Base-by-base conservation (phyloP, 2,113 vertebrate species). In the Psittacula cyanocephala region DNA sequence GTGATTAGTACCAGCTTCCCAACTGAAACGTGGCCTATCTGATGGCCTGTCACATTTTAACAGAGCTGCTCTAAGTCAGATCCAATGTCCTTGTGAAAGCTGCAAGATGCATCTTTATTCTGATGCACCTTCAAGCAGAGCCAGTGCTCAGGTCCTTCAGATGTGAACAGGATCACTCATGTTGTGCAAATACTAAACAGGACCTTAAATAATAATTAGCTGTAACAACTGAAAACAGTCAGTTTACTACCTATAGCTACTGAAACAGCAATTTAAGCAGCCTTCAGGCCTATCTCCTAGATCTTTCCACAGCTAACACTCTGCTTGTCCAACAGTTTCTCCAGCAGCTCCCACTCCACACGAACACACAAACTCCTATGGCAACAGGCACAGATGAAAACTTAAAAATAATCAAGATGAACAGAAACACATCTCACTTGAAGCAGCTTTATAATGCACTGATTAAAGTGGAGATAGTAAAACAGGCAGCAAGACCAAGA, bases 331-430 rank as follows among this genome's bases (percentile, higher is more conserved):
- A 76, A 70, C 53, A 85, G 37, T 29, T 88, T n/a, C 80, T 69
- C 72, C 39, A 86, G 91, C 82, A 94, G 88, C 85, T 96, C 89
- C 52, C 70, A 49, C 57, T 84, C 71, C 50, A n/a, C 39, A 93
- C 0, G 1, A 81, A 91, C 87, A 93, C 81, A 88, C 44, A 91
- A 46, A 93, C 60, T 86, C 88, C 94, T 93, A 90, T 9, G 65
- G 86, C 90, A 91, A 96, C 88, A 96, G 90, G 93, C 95, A 95
- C 82, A 93, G 80, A 94, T 86, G 92, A 90, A 93, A 96, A 91
- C 46, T 77, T 88, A 80, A 59, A 68, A 44, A 89, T 1, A 88
- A 63, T 27, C 52, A 82, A 76, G 68, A 88, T 84, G 82, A 93
- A 86, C 60, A 91, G 68, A 49, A 89, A 92, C 60, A 57, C 67